Evolutionary conservation across 2,797 vertebrate species (phyloP).

Genomic region (Molossus alvarezi): DNA sequence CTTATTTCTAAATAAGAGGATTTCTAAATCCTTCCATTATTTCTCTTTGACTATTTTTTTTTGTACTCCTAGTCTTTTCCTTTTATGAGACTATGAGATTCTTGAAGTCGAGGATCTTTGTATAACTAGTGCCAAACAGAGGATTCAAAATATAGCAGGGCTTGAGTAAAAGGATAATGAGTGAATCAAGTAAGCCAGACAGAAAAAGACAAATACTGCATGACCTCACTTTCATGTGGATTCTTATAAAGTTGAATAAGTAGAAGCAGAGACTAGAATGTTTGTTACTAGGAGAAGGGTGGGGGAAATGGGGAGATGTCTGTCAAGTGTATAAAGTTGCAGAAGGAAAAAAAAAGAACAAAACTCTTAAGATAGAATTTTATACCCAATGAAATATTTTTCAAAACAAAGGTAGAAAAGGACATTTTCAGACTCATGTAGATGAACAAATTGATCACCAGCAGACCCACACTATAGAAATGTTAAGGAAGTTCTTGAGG

Average conservation of each 20-base stretch:
- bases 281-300: not conserved
- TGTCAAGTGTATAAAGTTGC: not conserved
- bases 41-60: too few species aligned
- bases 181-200: not conserved
- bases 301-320: not conserved
- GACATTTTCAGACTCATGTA: not conserved
- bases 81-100: too few species aligned
- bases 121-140: too few species aligned
- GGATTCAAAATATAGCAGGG: too few species aligned
- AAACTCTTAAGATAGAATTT: not conserved
- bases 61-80: too few species aligned
- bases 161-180: too few species aligned
- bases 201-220: not conserved
- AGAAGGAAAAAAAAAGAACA: not conserved
- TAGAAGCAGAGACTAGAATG: not conserved
- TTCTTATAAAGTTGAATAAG: not conserved
- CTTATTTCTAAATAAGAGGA: too few species aligned
- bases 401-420: not conserved
- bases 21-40: too few species aligned
- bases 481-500: not conserved
- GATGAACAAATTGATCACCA: not conserved
- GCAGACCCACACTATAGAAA: not conserved
- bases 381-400: not conserved
- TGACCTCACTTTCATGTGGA: not conserved
- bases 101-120: too few species aligned